Percentiles rank a stretch among this genome's conserved stretches.
phyloP scores from a whole-genome alignment of 2,113 vertebrate genomes.

The Crotalus tigris region DNA sequence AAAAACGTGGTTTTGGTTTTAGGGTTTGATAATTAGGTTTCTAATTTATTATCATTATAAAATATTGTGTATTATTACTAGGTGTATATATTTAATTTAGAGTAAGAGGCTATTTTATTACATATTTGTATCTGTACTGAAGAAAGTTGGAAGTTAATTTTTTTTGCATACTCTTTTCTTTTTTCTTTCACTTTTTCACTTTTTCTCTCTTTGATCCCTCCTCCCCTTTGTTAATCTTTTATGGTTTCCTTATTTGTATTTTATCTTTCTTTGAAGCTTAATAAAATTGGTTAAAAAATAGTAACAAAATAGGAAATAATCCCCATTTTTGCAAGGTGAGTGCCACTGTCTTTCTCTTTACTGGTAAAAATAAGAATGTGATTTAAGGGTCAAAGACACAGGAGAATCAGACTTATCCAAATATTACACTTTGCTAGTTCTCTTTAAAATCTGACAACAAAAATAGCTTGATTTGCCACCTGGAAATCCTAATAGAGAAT shows the following conservation, averaged over 20 bases:
- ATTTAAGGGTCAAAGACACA: neutral
- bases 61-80: neutral
- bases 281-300: neutral
- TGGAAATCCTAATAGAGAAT: slow-evolving; percentile 24
- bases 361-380: neutral
- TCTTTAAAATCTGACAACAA: slow-evolving; percentile 5
- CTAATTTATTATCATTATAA: neutral
- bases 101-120: neutral
- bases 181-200: neutral
- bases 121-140: neutral
- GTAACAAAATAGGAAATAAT: neutral
- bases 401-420: neutral
- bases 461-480: neutral
- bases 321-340: neutral
- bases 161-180: neutral
- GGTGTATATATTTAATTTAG: neutral
- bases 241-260: neutral
- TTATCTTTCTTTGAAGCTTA: neutral
- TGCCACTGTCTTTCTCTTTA: neutral
- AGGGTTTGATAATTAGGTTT: neutral
- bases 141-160: neutral
- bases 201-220: neutral
- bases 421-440: neutral
- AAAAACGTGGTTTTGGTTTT: neutral
- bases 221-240: neutral